phyloP scores from a whole-genome alignment of 2,113 vertebrate species.

The Podarcis raffonei region DNA sequence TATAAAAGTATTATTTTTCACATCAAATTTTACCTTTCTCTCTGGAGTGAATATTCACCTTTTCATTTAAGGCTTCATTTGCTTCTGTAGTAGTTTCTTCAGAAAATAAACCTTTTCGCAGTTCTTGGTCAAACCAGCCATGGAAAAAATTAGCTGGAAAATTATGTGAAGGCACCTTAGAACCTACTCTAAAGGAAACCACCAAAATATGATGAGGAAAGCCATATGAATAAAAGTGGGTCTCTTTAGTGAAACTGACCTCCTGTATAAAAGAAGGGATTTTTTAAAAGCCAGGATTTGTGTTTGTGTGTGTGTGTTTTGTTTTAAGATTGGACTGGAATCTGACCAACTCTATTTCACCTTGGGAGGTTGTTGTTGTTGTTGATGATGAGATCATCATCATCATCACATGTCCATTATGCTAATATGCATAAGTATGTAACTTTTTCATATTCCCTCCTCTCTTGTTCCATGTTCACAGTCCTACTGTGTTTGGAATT shows the following conservation, averaged over 20 bases:
- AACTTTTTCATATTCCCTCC: background rate
- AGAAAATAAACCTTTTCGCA: background rate
- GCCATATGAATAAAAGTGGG: too few species aligned
- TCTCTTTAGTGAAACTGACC: too few species aligned
- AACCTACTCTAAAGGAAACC: too few species aligned
- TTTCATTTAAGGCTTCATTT: background rate
- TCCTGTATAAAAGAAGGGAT: background rate
- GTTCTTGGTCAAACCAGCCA: background rate
- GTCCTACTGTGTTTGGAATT: background rate
- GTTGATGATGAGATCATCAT: background rate
- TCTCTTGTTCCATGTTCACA: background rate
- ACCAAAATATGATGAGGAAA: too few species aligned
- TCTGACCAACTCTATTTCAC: constrained; percentile 31
- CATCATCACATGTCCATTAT: background rate
- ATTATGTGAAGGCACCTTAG: too few species aligned
- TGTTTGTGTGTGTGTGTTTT: background rate
- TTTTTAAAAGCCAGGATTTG: background rate
- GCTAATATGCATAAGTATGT: background rate
- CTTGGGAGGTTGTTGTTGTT: constrained; percentile 40
- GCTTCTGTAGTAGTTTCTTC: background rate
- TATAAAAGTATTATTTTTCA: background rate
- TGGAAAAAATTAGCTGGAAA: background rate
- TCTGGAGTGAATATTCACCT: background rate
- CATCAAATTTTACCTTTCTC: too few species aligned
- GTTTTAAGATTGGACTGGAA: background rate